Evolutionary conservation across 2,113 vertebrate genomes (phyloP).

Genomic region (Oophaga pumilio): DNA sequence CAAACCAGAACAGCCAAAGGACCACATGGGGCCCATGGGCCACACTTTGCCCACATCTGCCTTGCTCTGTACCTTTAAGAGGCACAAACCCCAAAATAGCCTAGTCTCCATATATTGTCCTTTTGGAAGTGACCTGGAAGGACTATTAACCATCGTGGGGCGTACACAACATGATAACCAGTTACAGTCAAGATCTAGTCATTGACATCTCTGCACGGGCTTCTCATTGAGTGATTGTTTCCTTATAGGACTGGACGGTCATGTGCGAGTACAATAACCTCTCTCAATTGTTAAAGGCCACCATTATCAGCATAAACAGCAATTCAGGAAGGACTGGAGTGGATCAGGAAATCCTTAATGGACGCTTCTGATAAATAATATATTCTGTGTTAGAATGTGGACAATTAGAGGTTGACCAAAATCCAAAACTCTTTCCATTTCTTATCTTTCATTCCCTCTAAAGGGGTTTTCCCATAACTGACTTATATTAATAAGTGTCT

Average conservation of each 20-base stretch:
- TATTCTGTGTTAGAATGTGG: constrained; percentile 34
- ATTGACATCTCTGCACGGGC: not conserved
- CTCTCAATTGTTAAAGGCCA: constrained; percentile 43
- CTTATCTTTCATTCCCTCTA: not conserved
- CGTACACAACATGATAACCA: too few species aligned
- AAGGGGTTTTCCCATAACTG: too few species aligned
- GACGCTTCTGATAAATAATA: constrained; percentile 47
- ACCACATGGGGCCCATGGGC: too few species aligned
- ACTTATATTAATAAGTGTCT: too few species aligned
- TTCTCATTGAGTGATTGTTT: not conserved
- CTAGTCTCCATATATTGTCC: too few species aligned
- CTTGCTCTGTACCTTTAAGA: too few species aligned
- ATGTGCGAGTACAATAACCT: constrained; percentile 22
- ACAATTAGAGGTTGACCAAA: constrained; percentile 47
- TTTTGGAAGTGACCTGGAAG: too few species aligned
- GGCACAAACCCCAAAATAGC: too few species aligned
- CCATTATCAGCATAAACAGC: constrained; percentile 41
- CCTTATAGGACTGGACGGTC: not conserved
- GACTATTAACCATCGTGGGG: too few species aligned
- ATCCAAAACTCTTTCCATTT: not conserved
- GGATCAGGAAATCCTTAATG: constrained; percentile 47
- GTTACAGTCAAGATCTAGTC: not conserved
- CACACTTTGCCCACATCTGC: too few species aligned
- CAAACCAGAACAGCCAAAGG: too few species aligned
- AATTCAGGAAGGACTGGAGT: constrained; percentile 24